Evolutionary conservation across 2,888 invertebrate genomes (phyloP).

Genomic region (Lasioglossum vierecki): DNA sequence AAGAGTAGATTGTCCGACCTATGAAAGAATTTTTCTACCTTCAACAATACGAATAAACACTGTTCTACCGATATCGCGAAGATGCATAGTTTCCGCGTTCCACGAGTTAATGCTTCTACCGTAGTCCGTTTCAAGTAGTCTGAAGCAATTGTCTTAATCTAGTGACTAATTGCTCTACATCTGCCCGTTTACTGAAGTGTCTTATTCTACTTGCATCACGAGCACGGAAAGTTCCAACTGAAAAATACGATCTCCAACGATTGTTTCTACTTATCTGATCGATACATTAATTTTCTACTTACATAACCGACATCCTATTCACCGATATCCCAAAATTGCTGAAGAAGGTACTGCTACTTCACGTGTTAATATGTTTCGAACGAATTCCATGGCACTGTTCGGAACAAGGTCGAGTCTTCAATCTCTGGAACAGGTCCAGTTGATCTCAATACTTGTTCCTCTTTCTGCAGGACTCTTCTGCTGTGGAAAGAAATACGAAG

Average conservation of each 20-base stretch:
- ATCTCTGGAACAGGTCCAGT: conserved; percentile 2
- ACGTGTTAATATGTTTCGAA: neutral
- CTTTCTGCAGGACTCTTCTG: neutral
- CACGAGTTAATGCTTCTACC: neutral
- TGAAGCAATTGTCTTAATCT: conserved; percentile 9
- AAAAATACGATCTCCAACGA: neutral
- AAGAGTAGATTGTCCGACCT: neutral
- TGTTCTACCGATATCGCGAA: neutral
- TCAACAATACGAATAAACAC: neutral
- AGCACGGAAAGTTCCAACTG: neutral
- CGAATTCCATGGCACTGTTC: neutral
- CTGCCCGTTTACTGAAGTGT: neutral
- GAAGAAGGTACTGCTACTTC: neutral
- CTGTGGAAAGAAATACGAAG: neutral
- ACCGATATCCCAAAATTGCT: neutral
- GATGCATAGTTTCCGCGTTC: neutral
- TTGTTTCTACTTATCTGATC: neutral
- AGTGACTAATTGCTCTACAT: neutral
- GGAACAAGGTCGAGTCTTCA: neutral
- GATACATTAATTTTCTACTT: neutral
- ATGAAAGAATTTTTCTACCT: neutral
- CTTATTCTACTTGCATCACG: neutral
- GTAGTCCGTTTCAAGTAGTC: neutral
- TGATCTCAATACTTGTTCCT: neutral
- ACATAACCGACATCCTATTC: neutral